A percentile compares a stretch with the other conserved stretches of the same genome.
Conservation (phyloP, 37 sponge, comb jelly and placozoan genomes). For the Mnemiopsis leidyi region DNA sequence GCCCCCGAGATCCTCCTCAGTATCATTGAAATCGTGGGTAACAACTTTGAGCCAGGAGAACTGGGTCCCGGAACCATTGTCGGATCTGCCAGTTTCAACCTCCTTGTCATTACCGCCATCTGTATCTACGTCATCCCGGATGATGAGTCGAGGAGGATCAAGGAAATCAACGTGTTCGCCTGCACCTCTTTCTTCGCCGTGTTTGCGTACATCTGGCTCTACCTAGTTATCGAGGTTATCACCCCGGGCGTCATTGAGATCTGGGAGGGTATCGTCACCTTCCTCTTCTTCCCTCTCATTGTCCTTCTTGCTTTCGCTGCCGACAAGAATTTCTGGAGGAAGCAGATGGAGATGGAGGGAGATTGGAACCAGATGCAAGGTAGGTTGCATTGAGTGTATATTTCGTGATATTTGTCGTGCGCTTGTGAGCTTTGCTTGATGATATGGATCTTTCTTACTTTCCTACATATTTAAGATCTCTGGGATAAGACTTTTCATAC, state of each 20-base stretch:
- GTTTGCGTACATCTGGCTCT: conserved; percentile 66
- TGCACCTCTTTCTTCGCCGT: conserved; percentile 61
- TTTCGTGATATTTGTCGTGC: too few relatives aligned
- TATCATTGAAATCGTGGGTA: conserved; percentile 66
- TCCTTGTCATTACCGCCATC: conserved; percentile 66
- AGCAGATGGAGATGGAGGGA: conserved; percentile 65
- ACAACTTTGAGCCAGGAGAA: conserved; percentile 56
- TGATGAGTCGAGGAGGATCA: conserved; percentile 41
- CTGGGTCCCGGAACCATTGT: conserved; percentile 66
- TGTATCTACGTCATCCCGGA: conserved; percentile 63
- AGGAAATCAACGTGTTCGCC: conserved; percentile 67
- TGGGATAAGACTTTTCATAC: too few relatives aligned
- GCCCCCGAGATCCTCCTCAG: conserved; percentile 66
- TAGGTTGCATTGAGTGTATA: too few relatives aligned
- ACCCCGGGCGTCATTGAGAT: conserved; percentile 40
- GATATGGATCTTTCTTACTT: too few relatives aligned
- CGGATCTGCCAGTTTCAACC: conserved; percentile 65
- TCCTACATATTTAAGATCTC: too few relatives aligned
- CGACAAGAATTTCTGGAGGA: conserved; percentile 65
- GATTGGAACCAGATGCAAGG: conserved; percentile 66
- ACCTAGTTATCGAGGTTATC: conserved; percentile 59
- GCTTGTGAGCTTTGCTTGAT: too few relatives aligned
- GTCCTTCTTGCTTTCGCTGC: conserved; percentile 57
- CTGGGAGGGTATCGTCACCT: conserved; percentile 62
- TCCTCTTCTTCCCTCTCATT: conserved; percentile 62